phyloP scores from a whole-genome alignment of 2,113 vertebrate genomes.

The Apus apus region DNA sequence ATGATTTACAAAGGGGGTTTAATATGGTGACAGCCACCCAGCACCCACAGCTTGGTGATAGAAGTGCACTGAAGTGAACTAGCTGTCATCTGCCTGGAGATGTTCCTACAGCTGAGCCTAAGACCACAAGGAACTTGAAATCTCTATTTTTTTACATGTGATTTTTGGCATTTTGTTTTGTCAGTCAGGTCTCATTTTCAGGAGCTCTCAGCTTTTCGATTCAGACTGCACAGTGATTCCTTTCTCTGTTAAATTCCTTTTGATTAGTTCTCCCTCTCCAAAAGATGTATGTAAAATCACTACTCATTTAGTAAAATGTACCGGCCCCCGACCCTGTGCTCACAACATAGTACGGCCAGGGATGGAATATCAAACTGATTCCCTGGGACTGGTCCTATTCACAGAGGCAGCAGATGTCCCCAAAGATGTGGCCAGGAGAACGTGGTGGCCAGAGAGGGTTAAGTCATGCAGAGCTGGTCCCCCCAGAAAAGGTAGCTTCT shows the following conservation, averaged over 20 bases:
- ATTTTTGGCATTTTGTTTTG: not conserved
- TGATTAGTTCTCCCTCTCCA: not conserved
- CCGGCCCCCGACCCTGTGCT: not conserved
- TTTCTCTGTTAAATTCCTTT: not conserved
- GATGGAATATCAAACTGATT: fast-evolving
- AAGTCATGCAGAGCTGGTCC: not conserved
- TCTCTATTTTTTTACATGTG: not conserved
- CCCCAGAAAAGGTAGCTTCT: not conserved
- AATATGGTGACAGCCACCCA: not conserved
- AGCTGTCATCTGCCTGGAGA: not conserved
- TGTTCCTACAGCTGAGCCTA: not conserved
- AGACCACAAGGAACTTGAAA: not conserved
- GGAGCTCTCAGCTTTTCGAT: not conserved
- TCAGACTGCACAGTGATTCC: not conserved
- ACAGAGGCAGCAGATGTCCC: not conserved
- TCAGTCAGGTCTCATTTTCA: not conserved
- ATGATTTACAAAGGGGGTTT: not conserved
- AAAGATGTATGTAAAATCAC: not conserved
- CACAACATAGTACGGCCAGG: not conserved
- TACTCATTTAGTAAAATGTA: not conserved
- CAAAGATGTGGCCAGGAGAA: not conserved
- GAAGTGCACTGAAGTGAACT: not conserved
- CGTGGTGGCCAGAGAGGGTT: not conserved
- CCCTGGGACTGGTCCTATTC: fast-evolving
- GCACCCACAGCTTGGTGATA: not conserved